Base-by-base conservation (phyloP, 2,113 vertebrate genomes). In the Desmodus rotundus region DNA sequence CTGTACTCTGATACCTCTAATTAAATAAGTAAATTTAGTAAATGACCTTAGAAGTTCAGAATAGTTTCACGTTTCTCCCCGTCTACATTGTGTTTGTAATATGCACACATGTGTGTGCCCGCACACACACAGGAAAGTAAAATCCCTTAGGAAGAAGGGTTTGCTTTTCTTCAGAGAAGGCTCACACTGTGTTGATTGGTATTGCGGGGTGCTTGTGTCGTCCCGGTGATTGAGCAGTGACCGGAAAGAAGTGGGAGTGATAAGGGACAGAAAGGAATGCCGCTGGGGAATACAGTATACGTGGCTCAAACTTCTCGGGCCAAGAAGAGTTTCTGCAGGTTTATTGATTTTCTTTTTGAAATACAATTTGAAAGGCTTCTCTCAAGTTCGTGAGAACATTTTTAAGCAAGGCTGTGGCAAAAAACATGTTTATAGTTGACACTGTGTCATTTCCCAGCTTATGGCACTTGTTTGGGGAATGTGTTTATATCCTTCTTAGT, bases 301-400 rank as follows among this genome's bases (percentile, higher is more conserved):
- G 0, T 47, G 78, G 26, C 15, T 94, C 47, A 70, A 92, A 95
- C 81, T 94, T 94, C 77, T 45, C 52, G 0, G 7, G 65, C 36
- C 81, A 86, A 89, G 52, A 36, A 67, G 83, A 93, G 68, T 95
- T 95, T 95, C 85, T 96, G 77, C 24, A 93, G 63, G 68, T 52
- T 77, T 94, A 96, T 94, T 36, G 89, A 95, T 97, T 95, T 93
- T 87, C 47, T 92, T 81, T 87, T 73, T 91, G 68, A 96, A 94
- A 89, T 92, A 92, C 61, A 92, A 87, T 96, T 95, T 96, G 74
- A 95, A 94, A 96, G 77, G 19, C 22, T 95, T 95, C 67, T 96
- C 58, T 96, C 43, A 76, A 89, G 65, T 95, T 97, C 0, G 1
- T 68, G 67, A 95, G 47, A 73, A 93, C 61, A 67, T 92, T 96